Percentiles rank a stretch among this genome's conserved stretches.
phyloP scores from a whole-genome alignment of 2,797 vertebrate genomes.

The Saguinus oedipus region DNA sequence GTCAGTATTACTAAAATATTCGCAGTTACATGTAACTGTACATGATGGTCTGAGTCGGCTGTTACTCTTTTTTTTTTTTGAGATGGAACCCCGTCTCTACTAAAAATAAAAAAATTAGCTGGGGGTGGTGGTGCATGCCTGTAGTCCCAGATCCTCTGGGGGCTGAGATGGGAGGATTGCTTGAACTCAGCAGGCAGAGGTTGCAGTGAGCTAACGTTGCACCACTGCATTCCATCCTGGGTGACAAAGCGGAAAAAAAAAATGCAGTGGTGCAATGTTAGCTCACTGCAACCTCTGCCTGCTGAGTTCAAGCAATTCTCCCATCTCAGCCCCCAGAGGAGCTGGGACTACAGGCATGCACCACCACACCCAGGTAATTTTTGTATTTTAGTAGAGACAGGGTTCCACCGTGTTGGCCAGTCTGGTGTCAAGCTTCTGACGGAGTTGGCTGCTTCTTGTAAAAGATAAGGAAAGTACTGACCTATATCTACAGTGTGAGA shows the following conservation, averaged over 20 bases:
- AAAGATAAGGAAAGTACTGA: not conserved
- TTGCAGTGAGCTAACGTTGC: no score
- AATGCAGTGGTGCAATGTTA: no score
- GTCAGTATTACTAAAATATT: not conserved
- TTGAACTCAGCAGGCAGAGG: no score
- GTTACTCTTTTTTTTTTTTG: not conserved
- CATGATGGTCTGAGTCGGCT: not conserved
- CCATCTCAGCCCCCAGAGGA: not conserved
- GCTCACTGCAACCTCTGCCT: no score
- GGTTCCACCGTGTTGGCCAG: not conserved
- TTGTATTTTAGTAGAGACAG: not conserved
- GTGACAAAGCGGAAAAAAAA: no score
- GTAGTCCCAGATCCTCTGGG: no score
- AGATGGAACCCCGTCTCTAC: no score
- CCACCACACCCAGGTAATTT: not conserved
- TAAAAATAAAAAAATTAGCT: no score
- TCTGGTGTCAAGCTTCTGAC: not conserved
- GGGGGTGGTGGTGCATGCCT: no score
- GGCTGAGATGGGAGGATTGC: no score
- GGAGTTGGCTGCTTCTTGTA: not conserved
- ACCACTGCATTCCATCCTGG: no score
- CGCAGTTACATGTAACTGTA: not conserved
- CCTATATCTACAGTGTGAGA: not conserved
- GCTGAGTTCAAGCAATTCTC: no score
- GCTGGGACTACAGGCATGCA: not conserved